phyloP scores from a whole-genome alignment of 2,888 invertebrate genomes.

The Congeria kusceri region DNA sequence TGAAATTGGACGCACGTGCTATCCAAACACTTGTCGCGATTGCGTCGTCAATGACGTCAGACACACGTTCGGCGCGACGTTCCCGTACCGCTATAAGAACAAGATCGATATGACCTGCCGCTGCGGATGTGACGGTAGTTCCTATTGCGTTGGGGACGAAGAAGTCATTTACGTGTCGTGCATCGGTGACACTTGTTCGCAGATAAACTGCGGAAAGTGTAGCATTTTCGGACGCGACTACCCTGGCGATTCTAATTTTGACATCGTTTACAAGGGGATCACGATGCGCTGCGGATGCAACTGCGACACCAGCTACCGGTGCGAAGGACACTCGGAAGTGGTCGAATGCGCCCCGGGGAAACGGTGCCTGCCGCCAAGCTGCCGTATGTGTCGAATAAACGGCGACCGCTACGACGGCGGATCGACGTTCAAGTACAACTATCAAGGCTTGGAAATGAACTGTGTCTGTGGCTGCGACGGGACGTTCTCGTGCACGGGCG shows the following conservation, averaged over 20 bases:
- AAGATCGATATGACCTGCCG: slow-evolving; percentile 45
- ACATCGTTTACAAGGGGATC: slow-evolving; percentile 59
- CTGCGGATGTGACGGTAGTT: slow-evolving; percentile 51
- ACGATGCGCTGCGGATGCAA: slow-evolving; percentile 69
- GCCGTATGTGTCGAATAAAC: slow-evolving; percentile 51
- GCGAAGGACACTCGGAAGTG: slow-evolving; percentile 64
- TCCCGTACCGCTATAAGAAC: slow-evolving; percentile 37
- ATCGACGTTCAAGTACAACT: slow-evolving; percentile 65
- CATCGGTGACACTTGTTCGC: slow-evolving; percentile 38
- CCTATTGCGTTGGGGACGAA: slow-evolving; percentile 42
- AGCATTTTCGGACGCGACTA: slow-evolving; percentile 65
- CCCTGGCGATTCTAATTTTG: slow-evolving; percentile 68
- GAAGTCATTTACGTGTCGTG: slow-evolving; percentile 43
- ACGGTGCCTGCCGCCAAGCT: slow-evolving; percentile 49
- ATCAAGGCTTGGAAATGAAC: slow-evolving; percentile 70
- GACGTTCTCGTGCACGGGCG: slow-evolving; percentile 48
- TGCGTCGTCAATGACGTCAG: slow-evolving; percentile 47
- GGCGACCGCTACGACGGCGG: slow-evolving; percentile 63
- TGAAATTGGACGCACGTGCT: slow-evolving; percentile 39
- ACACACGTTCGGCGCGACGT: slow-evolving; percentile 54
- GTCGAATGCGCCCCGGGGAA: slow-evolving; percentile 40
- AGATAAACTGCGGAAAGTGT: slow-evolving; percentile 65
- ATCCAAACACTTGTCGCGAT: slow-evolving; percentile 41
- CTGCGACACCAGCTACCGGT: slow-evolving; percentile 77
- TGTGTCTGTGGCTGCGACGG: slow-evolving; percentile 78